Evolutionary conservation across 2,888 invertebrate species (phyloP), one percentile per base, ranked within the genome.

Genomic region (Pachymerium ferrugineum): DNA sequence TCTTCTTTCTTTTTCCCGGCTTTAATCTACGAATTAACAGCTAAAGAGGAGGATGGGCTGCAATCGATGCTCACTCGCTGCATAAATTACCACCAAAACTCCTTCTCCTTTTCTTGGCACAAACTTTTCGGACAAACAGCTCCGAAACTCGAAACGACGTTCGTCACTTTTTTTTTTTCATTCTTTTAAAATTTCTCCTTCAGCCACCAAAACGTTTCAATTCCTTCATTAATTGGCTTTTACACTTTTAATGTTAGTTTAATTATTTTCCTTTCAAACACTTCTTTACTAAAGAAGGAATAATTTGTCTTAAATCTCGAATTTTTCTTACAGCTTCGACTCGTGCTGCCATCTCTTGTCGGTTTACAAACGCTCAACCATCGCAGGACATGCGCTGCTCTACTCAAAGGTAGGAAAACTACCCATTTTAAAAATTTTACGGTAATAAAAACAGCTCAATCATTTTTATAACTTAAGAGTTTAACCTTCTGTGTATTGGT

Each of bases 31-130:
- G 54, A 54, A 54, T 54, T 54, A 54, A 54, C 54, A 54, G 54
- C 54, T 54, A 54, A 54, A 54, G 54, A 54, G 54, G 54, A 54
- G 54, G 54, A 54, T 54, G 54, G 54, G 54, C 54, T 54, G 54
- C 54, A 54, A 54, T 54, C 54, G 54, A 54, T 54, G 54, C 54
- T 54, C 54, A 54, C 54, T 54, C 54, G 54, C 22, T 54, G 54
- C 54, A 54, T 54, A 54, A 54, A 54, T 54, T 54, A 54, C 10
- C 25, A 14, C 25, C 54, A 25, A 54, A 54, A 2, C 38, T n/a
- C 54, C 1, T 54, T 54, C 54, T 54, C 54, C 54, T 54, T 54
- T 54, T 54, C 54, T 25, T 54, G 25, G 54, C 54, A 25, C 25
- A 54, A 54, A 54, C 38, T 14, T 54, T 54, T 54, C 54, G 54